Evolutionary conservation across 2,113 vertebrate genomes (phyloP).

Genomic region (Euleptes europaea): DNA sequence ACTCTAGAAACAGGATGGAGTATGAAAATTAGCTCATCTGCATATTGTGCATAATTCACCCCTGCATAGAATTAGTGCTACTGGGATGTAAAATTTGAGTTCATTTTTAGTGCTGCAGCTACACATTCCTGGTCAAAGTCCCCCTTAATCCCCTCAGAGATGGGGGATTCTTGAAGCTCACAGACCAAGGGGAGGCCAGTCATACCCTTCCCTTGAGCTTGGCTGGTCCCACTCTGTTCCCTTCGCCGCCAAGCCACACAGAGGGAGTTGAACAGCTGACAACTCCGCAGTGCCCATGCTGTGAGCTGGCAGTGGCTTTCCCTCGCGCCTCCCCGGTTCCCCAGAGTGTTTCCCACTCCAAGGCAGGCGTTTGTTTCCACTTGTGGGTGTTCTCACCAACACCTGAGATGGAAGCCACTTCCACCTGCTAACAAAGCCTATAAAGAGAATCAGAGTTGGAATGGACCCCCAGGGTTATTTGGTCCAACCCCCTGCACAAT

Average conservation of each 20-base stretch:
- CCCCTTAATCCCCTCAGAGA: neutral
- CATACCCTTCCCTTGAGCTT: neutral
- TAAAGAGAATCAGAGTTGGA: too few relatives aligned
- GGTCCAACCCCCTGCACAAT: too few relatives aligned
- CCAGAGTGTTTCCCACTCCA: slow-evolving; percentile 62
- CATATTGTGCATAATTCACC: too few relatives aligned
- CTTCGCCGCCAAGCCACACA: neutral
- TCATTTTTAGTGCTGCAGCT: neutral
- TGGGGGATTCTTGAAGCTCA: neutral
- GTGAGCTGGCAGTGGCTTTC: neutral
- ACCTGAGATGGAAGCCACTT: slow-evolving; percentile 66
- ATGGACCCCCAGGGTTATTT: too few relatives aligned
- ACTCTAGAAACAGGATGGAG: neutral
- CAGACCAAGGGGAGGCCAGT: neutral
- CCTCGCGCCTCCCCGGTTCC: slow-evolving; percentile 17
- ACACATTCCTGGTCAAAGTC: too few relatives aligned
- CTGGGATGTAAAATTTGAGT: neutral
- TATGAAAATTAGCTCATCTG: too few relatives aligned
- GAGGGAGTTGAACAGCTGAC: neutral
- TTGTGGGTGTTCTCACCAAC: slow-evolving; percentile 50
- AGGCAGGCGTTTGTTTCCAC: slow-evolving; percentile 38
- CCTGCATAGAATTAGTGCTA: too few relatives aligned
- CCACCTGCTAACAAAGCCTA: slow-evolving; percentile 56
- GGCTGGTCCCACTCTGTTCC: neutral
- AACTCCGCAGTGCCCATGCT: fast-evolving